Percentiles rank a stretch among this genome's conserved stretches.
phyloP scores from a whole-genome alignment of 2,113 vertebrate genomes.

The Alouatta palliata region DNA sequence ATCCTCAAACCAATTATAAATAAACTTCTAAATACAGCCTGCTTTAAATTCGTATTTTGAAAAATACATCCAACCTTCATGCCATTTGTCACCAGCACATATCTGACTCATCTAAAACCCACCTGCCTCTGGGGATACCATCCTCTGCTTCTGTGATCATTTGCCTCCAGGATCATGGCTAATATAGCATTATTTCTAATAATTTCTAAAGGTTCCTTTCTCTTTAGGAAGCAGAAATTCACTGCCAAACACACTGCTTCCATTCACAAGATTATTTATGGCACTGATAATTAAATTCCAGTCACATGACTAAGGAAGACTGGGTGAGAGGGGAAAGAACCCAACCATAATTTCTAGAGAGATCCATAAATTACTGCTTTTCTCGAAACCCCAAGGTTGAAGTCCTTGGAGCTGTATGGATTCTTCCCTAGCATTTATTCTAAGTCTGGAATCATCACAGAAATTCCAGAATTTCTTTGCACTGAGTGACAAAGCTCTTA shows the following conservation, averaged over 20 bases:
- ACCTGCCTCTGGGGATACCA: neutral
- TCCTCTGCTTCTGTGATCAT: slow-evolving; percentile 27
- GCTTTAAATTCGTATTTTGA: slow-evolving; percentile 50
- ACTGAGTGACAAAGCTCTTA: neutral
- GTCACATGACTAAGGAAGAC: slow-evolving; percentile 81
- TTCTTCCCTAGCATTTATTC: slow-evolving; percentile 82
- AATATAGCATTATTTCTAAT: slow-evolving; percentile 74
- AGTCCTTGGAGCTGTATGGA: slow-evolving; percentile 82
- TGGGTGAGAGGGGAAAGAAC: slow-evolving; percentile 80
- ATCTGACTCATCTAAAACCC: slow-evolving; percentile 50
- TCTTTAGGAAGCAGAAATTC: slow-evolving; percentile 80
- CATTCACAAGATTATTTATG: slow-evolving; percentile 86
- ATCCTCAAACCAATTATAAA: slow-evolving; percentile 77
- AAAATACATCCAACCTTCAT: slow-evolving; percentile 44
- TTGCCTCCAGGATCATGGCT: slow-evolving; percentile 52
- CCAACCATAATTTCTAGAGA: slow-evolving; percentile 85
- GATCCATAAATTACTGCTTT: slow-evolving; percentile 85
- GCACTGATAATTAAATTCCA: slow-evolving; percentile 85
- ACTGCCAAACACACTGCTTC: slow-evolving; percentile 80
- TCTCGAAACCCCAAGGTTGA: slow-evolving; percentile 79
- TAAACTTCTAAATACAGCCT: slow-evolving; percentile 61
- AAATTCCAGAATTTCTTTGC: slow-evolving; percentile 49
- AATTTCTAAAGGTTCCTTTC: slow-evolving; percentile 75
- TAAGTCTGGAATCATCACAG: slow-evolving; percentile 60
- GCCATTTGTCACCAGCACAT: neutral